These are phyloP conservation scores for Thaleichthys pacificus DNA, from an alignment of 2,797 vertebrate species.

Conservation along the genomic window DNA sequence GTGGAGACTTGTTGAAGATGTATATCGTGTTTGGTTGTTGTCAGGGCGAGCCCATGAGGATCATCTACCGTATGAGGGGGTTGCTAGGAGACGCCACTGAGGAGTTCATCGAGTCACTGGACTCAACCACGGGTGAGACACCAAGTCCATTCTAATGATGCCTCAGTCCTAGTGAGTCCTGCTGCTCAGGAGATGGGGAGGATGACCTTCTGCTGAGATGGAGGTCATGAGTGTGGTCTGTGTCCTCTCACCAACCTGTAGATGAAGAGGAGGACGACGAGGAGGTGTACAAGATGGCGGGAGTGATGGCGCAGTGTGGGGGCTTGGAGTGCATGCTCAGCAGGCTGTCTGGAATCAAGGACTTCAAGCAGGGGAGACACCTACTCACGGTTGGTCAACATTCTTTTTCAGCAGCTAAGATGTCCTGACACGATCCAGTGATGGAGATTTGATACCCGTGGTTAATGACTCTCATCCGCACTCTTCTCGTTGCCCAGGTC, in stretches of 20 bases:
- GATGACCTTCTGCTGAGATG: too few relatives aligned
- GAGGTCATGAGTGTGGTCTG: not conserved
- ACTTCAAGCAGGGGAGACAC: conserved; percentile 97
- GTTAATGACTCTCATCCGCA: too few relatives aligned
- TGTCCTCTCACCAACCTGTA: conserved; percentile 47
- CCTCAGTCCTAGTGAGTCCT: not conserved
- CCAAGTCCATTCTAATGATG: too few relatives aligned
- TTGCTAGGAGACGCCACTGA: conserved; percentile 96
- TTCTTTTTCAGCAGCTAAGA: too few relatives aligned
- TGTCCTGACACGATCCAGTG: too few relatives aligned
- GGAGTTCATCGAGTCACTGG: conserved; percentile 97
- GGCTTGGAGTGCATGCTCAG: conserved; percentile 97
- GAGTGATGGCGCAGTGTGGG: conserved; percentile 97
- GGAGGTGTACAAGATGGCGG: conserved; percentile 98
- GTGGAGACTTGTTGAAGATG: not conserved
- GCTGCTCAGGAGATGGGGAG: not conserved
- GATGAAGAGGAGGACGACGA: conserved; percentile 99
- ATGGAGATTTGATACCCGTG: too few relatives aligned
- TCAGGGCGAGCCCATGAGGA: conserved; percentile 98
- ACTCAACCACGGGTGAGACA: conserved; percentile 91
- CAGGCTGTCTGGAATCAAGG: conserved; percentile 94
- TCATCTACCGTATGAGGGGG: conserved; percentile 98
- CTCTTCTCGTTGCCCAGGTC: conserved; percentile 74
- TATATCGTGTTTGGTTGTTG: conserved; percentile 8
- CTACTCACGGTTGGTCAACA: conserved; percentile 87